A percentile compares a stretch with the other conserved stretches of the same genome.
Conservation (phyloP, 1,140 invertebrate genomes). For the Camponotus vicinus region DNA sequence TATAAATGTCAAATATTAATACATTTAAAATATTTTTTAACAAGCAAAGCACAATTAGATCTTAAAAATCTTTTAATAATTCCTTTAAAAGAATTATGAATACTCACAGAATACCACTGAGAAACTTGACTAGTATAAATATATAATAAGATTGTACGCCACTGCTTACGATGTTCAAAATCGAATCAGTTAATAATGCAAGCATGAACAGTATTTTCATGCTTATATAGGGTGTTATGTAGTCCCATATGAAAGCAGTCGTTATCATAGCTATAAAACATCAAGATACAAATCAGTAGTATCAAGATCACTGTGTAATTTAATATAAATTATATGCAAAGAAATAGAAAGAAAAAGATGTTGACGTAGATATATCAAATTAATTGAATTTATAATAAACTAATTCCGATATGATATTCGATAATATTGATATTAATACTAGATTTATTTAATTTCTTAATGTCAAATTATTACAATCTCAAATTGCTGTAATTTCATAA, state of each 20-base stretch:
- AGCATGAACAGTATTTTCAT: conserved; percentile 85
- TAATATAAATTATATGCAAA: neutral
- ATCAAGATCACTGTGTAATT: too few relatives aligned
- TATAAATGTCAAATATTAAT: neutral
- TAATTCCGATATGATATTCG: neutral
- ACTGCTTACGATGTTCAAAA: conserved; percentile 86
- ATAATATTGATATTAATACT: neutral
- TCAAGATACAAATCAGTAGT: neutral
- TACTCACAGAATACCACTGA: conserved; percentile 88
- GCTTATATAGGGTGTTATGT: conserved; percentile 85
- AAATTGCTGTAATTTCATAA: neutral
- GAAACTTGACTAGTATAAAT: conserved; percentile 87
- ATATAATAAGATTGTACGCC: conserved; percentile 86
- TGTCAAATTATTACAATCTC: neutral
- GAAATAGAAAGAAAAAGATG: neutral
- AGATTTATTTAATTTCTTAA: neutral
- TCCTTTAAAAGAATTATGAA: neutral
- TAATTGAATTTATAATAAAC: too few relatives aligned
- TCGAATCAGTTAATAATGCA: conserved; percentile 86
- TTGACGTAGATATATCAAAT: too few relatives aligned
- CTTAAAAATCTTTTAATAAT: neutral
- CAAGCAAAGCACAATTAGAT: neutral
- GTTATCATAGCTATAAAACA: conserved; percentile 86
- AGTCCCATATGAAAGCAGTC: conserved; percentile 87
- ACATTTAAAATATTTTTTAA: neutral